A percentile compares a stretch with the other conserved stretches of the same genome.
phyloP scores from a whole-genome alignment of 1,140 invertebrate genomes.

The Ceratina calcarata region DNA sequence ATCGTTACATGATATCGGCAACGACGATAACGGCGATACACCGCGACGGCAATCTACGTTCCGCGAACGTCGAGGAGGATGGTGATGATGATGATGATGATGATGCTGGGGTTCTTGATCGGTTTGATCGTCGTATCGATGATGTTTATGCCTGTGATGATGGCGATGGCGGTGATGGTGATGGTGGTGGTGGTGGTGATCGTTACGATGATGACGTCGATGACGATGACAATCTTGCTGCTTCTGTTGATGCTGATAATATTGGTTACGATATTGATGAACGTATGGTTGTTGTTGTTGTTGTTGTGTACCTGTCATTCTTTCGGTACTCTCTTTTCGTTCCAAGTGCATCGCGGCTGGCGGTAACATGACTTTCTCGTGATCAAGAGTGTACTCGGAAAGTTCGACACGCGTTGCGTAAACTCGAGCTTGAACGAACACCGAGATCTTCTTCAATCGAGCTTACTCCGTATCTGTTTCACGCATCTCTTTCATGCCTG shows the following conservation, averaged over 20 bases:
- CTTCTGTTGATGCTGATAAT: conserved; percentile 31
- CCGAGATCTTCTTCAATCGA: background rate
- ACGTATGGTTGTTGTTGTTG: conserved; percentile 24
- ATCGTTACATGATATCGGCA: background rate
- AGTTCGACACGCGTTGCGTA: background rate
- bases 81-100: background rate
- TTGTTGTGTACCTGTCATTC: conserved; percentile 57
- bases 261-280: conserved; percentile 10
- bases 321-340: conserved; percentile 63
- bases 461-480: background rate
- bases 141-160: conserved; percentile 7
- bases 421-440: background rate
- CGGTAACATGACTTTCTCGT: conserved; percentile 35
- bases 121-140: background rate
- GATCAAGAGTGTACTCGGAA: background rate
- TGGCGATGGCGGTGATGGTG: background rate
- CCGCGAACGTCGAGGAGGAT: background rate
- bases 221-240: conserved; percentile 52
- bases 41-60: background rate
- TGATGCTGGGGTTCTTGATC: background rate
- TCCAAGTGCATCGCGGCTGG: conserved; percentile 65
- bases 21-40: background rate
- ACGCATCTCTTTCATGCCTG: background rate
- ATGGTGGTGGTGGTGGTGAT: conserved; percentile 9
- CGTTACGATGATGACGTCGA: conserved; percentile 47